Percentiles rank a stretch among this genome's conserved stretches.
These are phyloP conservation scores for Noctua fimbriata DNA, from an alignment of 2,888 invertebrate species.

Conservation along the genomic window DNA sequence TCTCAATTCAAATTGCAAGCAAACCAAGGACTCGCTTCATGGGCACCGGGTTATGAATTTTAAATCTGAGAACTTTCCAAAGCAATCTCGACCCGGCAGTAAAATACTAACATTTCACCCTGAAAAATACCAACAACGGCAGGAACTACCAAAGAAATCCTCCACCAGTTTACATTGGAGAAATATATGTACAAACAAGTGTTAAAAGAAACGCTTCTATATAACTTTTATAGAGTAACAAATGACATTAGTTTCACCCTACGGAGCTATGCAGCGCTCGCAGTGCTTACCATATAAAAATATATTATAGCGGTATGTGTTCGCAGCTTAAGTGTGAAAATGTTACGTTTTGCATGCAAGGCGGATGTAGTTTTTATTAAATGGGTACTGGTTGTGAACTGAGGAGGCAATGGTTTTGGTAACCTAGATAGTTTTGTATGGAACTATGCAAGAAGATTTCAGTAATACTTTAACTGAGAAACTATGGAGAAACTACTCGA, in stretches of 20 bases:
- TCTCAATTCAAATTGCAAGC: not conserved
- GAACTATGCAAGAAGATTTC: not conserved
- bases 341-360: slow-evolving; percentile 10
- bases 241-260: slow-evolving; percentile 43
- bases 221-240: slow-evolving; percentile 38
- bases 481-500: not conserved
- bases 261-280: slow-evolving; percentile 16
- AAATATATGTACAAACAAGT: slow-evolving; percentile 26
- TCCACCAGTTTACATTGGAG: not conserved
- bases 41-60: not conserved
- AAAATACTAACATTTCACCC: not conserved
- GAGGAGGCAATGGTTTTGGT: not conserved
- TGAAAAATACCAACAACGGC: not conserved
- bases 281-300: slow-evolving; percentile 51
- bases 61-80: not conserved
- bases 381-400: not conserved
- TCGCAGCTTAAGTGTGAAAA: slow-evolving; percentile 11
- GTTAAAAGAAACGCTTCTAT: slow-evolving; percentile 20
- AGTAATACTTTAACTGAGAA: not conserved
- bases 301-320: slow-evolving; percentile 33
- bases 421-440: not conserved
- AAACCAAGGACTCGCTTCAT: not conserved
- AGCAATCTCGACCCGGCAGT: not conserved
- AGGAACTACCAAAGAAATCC: not conserved
- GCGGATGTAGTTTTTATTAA: slow-evolving; percentile 18